Conservation (phyloP, 2,888 invertebrate species). For the Laspeyria flexula region DNA sequence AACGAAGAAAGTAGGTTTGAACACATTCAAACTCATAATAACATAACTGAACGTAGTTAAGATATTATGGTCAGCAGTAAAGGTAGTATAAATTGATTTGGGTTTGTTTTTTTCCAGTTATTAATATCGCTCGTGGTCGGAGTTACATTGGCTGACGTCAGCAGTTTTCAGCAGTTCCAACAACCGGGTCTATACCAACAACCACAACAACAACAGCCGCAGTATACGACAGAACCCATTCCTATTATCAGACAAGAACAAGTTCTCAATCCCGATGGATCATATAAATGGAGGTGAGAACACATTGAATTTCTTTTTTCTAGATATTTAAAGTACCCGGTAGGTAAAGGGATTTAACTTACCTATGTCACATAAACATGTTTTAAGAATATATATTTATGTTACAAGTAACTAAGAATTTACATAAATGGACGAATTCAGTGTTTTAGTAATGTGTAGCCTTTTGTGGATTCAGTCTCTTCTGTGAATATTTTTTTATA, state of each 20-base stretch:
- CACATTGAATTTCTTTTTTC: slow-evolving; percentile 1
- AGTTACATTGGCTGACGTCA: slow-evolving; percentile 65
- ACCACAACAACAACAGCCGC: slow-evolving; percentile 54
- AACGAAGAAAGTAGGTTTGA: background rate
- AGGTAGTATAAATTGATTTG: too few species aligned
- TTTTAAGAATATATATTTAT: too few species aligned
- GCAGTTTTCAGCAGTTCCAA: slow-evolving; percentile 65
- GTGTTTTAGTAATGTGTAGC: too few species aligned
- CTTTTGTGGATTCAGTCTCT: too few species aligned
- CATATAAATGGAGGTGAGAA: slow-evolving; percentile 84
- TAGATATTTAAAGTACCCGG: background rate
- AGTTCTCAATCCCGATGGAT: slow-evolving; percentile 89
- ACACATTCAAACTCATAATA: background rate
- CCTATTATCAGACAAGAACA: slow-evolving; percentile 89
- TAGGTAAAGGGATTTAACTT: too few species aligned
- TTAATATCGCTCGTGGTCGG: slow-evolving; percentile 48
- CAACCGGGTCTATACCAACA: slow-evolving; percentile 56
- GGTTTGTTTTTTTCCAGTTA: slow-evolving; percentile 56
- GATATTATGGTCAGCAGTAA: background rate
- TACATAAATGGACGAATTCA: too few species aligned
- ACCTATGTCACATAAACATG: too few species aligned
- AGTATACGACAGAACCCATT: slow-evolving; percentile 85
- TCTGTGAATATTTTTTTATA: too few species aligned
- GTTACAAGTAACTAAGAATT: too few species aligned
- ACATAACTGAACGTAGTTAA: background rate